Base-by-base conservation (phyloP, 2,888 invertebrate genomes). In the Papilio gigon region DNA sequence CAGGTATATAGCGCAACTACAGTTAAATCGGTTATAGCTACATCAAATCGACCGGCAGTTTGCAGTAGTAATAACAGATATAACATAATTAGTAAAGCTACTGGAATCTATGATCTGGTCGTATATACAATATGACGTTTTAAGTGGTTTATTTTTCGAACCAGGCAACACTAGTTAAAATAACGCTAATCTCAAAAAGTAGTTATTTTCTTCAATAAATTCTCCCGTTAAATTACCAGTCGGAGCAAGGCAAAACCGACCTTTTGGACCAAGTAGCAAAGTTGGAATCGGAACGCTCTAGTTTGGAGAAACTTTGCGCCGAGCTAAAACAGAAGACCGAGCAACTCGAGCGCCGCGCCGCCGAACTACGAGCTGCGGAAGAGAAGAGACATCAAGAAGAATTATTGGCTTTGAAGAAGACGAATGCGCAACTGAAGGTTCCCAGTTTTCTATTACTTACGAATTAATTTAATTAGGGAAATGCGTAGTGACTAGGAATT, bases 311-410 rank as follows among this genome's bases (percentile, higher is more conserved):
- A 74, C 93, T 93, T 73, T 92, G 94, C 68, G 84, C 90, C 59
- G 94, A 94, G 73, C 77, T 94, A 73, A 92, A 91, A 72, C 92
- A 92, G 72, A 92, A 92, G 80, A 95, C 96, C 4, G 97, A 98
- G 75, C 96, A 97, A 82, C 93, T 96, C 42, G 97, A 97, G 81
- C 93, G 97, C 71, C 93, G 97, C 74, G 95, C 96, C 30, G 94
- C 95, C 0, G 98, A 98, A 81, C 93, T 97, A 71, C 92, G 97
- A 17, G 95, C 96, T 61, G 97, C 98, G 0, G 98, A 98, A 80
- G 97, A 98, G 84, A 97, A 97, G 84, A 97, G 98, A 78, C 97
- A 98, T 80, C 95, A 95, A 44, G 98, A 99, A 83, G 98, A 98
- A 86, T 95, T 98, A 65, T 94, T 96, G 62, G 98, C 98, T 81